Evolutionary conservation across 2,797 vertebrate species (phyloP), one percentile per base, ranked within the genome.

Genomic region (Sebastes goodei): DNA sequence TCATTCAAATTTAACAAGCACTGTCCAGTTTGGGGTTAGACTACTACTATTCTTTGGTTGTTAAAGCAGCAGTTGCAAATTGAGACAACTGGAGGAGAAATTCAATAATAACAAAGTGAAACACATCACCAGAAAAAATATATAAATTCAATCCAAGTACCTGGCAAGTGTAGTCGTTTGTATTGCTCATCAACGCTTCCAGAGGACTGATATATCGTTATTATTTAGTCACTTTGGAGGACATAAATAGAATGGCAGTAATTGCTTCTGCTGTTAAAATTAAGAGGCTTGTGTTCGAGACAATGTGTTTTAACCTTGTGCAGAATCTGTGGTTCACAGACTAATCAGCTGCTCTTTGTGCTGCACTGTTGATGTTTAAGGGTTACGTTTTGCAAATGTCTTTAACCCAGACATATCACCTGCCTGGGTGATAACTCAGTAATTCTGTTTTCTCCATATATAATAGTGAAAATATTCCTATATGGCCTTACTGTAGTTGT

Each of bases 121-220:
- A 53, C n/a, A 53, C 14, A 53, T 53, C n/a, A 20, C 8, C 20
- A 10, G 20, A n/a, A 53, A 21, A 52, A 20, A 42, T 15, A 42
- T 14, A 42, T 42, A 10, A 52, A n/a, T 42, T 0, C 0, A 52
- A n/a, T 52, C 49, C 0, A 0, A 15, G 12, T 57, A 15, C 23
- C 56, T 57, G 56, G 38, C 11, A 57, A 57, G 23, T 57, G 23
- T 27, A 9, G 56, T 27, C 5, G 1, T 53, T 53, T 53, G 23
- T 8, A 27, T 57, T 27, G 5, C 56, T 59, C 14, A 59, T 8
- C 3, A 29, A 29, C 25, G 0, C 12, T 27, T 1, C 23, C 21
- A 38, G 35, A 38, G 35, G 35, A 12, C 35, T 15, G 11, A 23
- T 38, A 25, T 35, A 8, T 11, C 10, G 3, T 38, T 64, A 17